phyloP scores from a whole-genome alignment of 2,888 invertebrate genomes.

The Lacanobia wlatinum region DNA sequence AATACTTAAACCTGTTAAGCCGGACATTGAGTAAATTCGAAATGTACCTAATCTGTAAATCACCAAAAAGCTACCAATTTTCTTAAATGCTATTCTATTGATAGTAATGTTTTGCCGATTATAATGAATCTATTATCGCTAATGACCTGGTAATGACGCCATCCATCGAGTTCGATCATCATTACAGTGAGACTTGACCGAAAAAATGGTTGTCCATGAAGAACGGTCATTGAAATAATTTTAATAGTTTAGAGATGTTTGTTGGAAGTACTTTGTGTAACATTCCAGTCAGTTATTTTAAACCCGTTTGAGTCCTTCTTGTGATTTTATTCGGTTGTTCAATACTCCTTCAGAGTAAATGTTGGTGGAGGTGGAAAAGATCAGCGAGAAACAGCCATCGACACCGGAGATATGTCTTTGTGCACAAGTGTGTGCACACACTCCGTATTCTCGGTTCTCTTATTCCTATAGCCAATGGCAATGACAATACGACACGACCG shows the following conservation, averaged over 20 bases:
- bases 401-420: no score
- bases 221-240: background rate
- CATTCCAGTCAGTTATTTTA: background rate
- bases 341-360: no score
- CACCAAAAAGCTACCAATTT: constrained; percentile 37
- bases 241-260: constrained; percentile 3
- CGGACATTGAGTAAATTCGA: background rate
- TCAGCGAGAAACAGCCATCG: no score
- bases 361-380: no score
- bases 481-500: no score
- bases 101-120: constrained; percentile 38
- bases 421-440: no score
- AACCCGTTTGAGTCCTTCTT: background rate
- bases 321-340: no score
- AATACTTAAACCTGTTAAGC: background rate
- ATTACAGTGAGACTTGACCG: background rate
- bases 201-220: constrained; percentile 18
- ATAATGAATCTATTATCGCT: constrained; percentile 31
- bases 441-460: no score
- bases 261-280: background rate
- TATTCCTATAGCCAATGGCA: no score
- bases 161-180: constrained; percentile 23
- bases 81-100: constrained; percentile 23
- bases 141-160: constrained; percentile 40
- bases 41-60: background rate